These are phyloP conservation scores for Scolanthus callimorphus DNA, from an alignment of 92 coral and sea anemone genomes.

Conservation along the genomic window DNA sequence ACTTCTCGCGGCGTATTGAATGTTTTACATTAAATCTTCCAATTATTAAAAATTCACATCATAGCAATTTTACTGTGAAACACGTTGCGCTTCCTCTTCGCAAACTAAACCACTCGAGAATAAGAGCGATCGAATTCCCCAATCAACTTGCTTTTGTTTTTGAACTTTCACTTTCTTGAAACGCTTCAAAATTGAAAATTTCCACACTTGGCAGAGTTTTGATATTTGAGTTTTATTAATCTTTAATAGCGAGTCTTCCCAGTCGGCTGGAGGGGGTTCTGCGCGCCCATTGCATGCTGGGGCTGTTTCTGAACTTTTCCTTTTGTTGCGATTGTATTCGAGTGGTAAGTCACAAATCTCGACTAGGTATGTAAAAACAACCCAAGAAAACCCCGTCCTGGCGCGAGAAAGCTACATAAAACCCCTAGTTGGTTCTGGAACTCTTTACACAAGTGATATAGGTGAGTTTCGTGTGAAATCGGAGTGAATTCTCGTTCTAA, in stretches of 20 bases:
- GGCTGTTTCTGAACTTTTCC: constrained; percentile 84
- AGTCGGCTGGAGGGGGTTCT: constrained; percentile 71
- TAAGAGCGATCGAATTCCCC: not conserved
- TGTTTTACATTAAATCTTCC: constrained; percentile 27
- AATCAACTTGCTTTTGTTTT: not conserved
- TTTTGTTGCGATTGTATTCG: constrained; percentile 60
- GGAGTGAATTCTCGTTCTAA: not conserved
- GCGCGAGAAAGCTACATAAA: constrained; percentile 21
- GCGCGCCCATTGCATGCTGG: constrained; percentile 84
- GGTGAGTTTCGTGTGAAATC: constrained; percentile 32
- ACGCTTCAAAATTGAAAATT: not conserved
- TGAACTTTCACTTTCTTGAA: not conserved
- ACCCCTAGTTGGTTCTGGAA: constrained; percentile 31
- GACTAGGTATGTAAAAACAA: constrained; percentile 55
- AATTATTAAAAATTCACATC: constrained; percentile 35
- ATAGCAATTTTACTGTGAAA: not conserved
- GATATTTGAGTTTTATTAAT: not conserved
- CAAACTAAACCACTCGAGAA: not conserved
- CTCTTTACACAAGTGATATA: constrained; percentile 2
- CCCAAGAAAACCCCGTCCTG: constrained; percentile 50
- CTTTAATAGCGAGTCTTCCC: not conserved
- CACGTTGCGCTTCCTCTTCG: not conserved
- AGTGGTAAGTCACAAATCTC: constrained; percentile 66
- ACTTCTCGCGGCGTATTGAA: constrained; percentile 5
- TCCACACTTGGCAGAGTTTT: not conserved